phyloP scores from a whole-genome alignment of 2,113 vertebrate species.

The Accipiter virgatus region DNA sequence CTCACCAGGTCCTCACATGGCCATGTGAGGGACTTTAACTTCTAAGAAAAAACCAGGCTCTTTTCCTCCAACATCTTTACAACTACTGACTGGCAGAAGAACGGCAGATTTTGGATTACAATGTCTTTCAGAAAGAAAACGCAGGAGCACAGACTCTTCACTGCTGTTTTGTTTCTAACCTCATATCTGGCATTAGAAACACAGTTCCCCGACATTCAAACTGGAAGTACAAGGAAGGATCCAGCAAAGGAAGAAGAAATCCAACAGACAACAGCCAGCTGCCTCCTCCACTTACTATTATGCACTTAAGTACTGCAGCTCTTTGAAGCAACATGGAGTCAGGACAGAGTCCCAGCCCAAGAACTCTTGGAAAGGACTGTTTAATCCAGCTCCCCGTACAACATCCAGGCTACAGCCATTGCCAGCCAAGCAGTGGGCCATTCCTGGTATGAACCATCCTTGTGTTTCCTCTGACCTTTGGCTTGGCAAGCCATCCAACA shows the following conservation, averaged over 20 bases:
- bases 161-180: neutral
- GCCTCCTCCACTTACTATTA: neutral
- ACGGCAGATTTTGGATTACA: neutral
- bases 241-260: neutral
- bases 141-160: neutral
- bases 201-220: neutral
- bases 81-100: neutral
- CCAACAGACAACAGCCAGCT: neutral
- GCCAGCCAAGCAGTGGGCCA: neutral
- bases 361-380: neutral
- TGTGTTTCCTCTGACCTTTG: neutral
- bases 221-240: neutral
- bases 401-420: neutral
- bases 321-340: neutral
- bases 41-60: neutral
- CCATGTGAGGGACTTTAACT: accelerated
- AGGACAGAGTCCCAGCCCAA: neutral
- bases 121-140: neutral
- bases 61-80: neutral
- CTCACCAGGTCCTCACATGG: neutral
- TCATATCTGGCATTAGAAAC: neutral
- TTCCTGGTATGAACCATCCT: neutral
- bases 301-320: neutral
- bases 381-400: neutral
- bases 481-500: neutral